Evolutionary conservation across 2,888 invertebrate genomes (phyloP).

Genomic region (Diloba caeruleocephala): DNA sequence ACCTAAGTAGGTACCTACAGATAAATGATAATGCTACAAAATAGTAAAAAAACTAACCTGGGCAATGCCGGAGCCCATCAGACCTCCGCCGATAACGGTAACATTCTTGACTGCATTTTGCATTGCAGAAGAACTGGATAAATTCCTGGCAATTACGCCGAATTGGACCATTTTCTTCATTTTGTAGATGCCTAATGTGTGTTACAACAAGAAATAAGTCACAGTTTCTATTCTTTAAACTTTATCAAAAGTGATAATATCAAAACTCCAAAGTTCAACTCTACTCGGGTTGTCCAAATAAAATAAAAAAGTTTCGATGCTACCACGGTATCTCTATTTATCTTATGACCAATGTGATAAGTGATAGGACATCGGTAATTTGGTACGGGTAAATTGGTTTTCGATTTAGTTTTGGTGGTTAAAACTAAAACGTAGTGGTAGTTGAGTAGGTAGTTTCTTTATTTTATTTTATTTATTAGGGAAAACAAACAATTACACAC

Average conservation of each 20-base stretch:
- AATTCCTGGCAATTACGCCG: constrained; percentile 72
- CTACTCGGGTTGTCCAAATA: constrained; percentile 38
- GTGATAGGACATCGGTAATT: too few species aligned
- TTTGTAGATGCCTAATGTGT: constrained; percentile 12
- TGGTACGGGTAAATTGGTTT: too few species aligned
- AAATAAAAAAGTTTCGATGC: constrained; percentile 8
- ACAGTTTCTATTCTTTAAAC: constrained; percentile 31
- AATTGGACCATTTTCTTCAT: constrained; percentile 77
- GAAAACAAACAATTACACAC: too few species aligned
- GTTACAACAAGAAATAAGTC: constrained; percentile 28
- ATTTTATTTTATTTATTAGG: too few species aligned
- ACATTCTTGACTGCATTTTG: constrained; percentile 92
- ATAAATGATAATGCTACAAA: neutral
- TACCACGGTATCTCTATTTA: constrained; percentile 4
- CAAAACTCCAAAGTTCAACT: constrained; percentile 59
- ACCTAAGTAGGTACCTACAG: neutral
- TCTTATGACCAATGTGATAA: too few species aligned
- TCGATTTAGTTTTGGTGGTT: too few species aligned
- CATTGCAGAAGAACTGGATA: constrained; percentile 74
- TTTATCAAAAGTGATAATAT: constrained; percentile 47
- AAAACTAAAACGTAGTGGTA: too few species aligned
- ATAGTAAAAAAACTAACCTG: constrained; percentile 89
- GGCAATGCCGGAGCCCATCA: constrained; percentile 97
- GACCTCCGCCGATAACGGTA: constrained; percentile 95
- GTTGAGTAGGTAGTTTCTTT: too few species aligned